A percentile compares a stretch with the other conserved stretches of the same genome.
Conservation (phyloP, 2,113 vertebrate genomes). For the Phalacrocorax aristotelis region DNA sequence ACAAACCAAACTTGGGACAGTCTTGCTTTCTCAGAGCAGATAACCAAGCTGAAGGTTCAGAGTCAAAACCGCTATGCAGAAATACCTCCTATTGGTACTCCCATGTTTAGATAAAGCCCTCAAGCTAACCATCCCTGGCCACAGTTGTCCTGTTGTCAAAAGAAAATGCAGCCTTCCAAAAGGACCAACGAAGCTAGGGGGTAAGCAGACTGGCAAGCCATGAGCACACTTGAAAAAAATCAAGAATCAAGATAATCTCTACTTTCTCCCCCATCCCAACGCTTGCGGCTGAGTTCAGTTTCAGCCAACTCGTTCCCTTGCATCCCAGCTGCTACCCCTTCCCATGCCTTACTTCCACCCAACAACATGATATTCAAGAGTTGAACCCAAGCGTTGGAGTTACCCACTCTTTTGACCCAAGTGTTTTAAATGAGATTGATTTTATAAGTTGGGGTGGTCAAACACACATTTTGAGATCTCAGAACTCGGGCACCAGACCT, state of each 20-base stretch:
- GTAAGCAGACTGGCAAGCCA: not conserved
- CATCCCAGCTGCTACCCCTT: not conserved
- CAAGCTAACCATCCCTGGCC: not conserved
- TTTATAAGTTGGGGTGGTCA: not conserved
- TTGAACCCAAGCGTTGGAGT: accelerated
- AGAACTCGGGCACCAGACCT: not conserved
- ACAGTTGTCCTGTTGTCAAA: not conserved
- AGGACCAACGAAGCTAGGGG: not conserved
- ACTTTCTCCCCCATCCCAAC: not conserved
- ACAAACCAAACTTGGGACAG: not conserved
- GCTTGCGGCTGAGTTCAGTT: not conserved
- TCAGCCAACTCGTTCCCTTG: not conserved
- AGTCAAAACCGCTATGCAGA: not conserved
- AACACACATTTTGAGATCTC: not conserved
- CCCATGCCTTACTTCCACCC: not conserved
- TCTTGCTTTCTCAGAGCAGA: not conserved
- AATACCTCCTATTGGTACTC: not conserved
- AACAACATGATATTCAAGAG: not conserved
- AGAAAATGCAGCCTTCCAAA: not conserved
- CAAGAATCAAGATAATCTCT: not conserved
- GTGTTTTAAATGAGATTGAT: not conserved
- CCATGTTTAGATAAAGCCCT: not conserved
- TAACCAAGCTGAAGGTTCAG: not conserved
- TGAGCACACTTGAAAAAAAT: not conserved
- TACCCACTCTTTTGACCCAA: not conserved